Base-by-base conservation (phyloP, 2,888 invertebrate genomes). In the Dinocampus coccinellae region DNA sequence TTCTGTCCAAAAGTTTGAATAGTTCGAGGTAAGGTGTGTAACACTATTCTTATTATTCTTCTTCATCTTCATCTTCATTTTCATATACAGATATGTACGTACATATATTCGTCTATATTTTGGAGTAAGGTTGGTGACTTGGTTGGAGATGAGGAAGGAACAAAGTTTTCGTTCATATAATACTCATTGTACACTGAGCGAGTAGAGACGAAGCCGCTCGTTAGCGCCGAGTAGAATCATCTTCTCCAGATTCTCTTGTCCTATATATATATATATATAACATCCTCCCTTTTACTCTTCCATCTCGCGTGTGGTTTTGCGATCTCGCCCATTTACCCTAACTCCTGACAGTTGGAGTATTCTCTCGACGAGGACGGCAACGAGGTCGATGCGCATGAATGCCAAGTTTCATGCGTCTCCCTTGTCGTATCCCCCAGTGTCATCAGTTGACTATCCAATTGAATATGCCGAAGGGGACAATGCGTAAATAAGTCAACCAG, bases 81-180 rank as follows among this genome's bases (percentile, higher is more conserved):
- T 13, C 16, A n/a, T 13, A 7, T 47, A 29, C 10, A 16, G n/a
- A 53, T 52, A 39, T 33, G 20, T 33, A 22, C 33, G 24, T 4
- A 62, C 24, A 7, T 29, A 29, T 4, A 29, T 29, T 3, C 29
- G 1, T 6, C 3, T 26, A 55, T 39, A 39, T 9, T 26, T 24
- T 26, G 26, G 26, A 16, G 39, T 39, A 62, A 36, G 60, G 39
- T 66, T 66, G 69, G 73, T 58, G 71, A 69, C 57, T 53, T 24
- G 36, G 66, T 58, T 58, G 47, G 11, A 58, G 20, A 26, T 9
- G 67, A 57, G 70, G 47, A 13, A 69, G 60, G 70, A 61, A 69
- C 74, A 73, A 74, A 79, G 78, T 78, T 79, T 77, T 76, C 74
- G 73, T 73, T 77, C 73, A 76, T 24, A 66, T 79, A 76, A 77